Percentiles rank a stretch among this genome's conserved stretches.
Conservation (phyloP, 1,140 invertebrate genomes). For the Achatina immaculata region DNA sequence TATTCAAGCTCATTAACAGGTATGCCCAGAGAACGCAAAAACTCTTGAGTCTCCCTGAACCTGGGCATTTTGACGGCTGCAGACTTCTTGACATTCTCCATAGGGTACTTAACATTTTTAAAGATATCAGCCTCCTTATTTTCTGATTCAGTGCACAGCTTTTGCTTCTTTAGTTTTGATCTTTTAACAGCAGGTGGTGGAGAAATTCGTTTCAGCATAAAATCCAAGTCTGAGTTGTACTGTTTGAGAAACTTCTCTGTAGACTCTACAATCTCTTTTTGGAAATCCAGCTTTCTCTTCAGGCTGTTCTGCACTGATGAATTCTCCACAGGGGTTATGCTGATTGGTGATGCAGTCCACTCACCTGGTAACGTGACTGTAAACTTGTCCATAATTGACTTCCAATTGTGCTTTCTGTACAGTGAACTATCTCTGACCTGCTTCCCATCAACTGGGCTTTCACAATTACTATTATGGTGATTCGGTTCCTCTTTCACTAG, state of each 20-base stretch:
- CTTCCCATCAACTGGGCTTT: no score
- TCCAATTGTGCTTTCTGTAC: not conserved
- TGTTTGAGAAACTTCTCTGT: not conserved
- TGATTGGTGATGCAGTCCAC: not conserved
- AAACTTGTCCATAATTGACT: not conserved
- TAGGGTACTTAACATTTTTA: not conserved
- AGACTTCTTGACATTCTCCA: not conserved
- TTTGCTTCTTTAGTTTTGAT: not conserved
- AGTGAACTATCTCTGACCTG: no score
- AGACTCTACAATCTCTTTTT: not conserved
- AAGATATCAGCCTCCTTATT: not conserved
- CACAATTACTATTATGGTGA: no score
- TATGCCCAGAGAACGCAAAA: not conserved
- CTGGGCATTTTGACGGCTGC: not conserved
- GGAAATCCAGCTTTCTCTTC: not conserved
- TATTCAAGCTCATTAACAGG: conserved; percentile 10
- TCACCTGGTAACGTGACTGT: not conserved
- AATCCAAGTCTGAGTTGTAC: not conserved
- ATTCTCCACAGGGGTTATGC: not conserved
- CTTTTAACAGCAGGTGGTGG: not conserved
- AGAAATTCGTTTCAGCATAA: not conserved
- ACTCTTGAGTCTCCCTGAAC: not conserved
- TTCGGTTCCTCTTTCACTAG: no score
- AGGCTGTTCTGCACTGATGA: not conserved
- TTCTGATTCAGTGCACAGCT: not conserved